Conservation (phyloP, 2,888 invertebrate species). For the Acleris laterana region DNA sequence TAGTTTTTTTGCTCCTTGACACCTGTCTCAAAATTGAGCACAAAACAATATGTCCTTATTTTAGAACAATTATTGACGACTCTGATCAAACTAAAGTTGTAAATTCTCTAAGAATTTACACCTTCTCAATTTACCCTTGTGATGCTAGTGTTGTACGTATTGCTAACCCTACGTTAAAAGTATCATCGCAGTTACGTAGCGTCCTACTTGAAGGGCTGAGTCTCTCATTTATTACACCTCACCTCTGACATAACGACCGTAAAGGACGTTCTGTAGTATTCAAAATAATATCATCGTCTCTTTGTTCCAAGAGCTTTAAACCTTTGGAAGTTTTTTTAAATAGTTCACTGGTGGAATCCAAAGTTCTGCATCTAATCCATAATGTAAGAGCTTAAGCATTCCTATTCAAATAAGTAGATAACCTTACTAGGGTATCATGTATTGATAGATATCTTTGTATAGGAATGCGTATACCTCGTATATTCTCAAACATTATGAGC, state of each 20-base stretch:
- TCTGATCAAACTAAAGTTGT: no score
- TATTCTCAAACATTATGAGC: slow-evolving; percentile 8
- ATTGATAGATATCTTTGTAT: slow-evolving; percentile 5
- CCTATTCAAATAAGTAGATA: slow-evolving; percentile 1
- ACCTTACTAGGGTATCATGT: slow-evolving; percentile 14
- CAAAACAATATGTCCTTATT: no score
- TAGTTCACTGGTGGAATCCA: background rate
- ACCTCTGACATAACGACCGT: slow-evolving; percentile 34
- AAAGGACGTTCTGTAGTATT: no score
- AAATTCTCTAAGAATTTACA: background rate
- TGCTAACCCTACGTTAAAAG: slow-evolving; percentile 13
- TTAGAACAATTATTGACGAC: no score
- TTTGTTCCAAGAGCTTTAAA: background rate
- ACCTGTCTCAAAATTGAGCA: no score
- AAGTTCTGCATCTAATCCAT: background rate
- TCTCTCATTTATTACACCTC: slow-evolving; percentile 19
- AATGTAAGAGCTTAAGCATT: slow-evolving; percentile 3
- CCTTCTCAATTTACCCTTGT: background rate
- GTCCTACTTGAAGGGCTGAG: slow-evolving; percentile 49
- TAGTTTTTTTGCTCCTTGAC: no score
- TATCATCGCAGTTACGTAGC: slow-evolving; percentile 38
- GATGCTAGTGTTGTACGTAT: background rate
- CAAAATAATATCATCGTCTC: no score
- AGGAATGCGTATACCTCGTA: slow-evolving; percentile 7
- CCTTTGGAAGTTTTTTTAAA: background rate